Percentiles rank a stretch among this genome's conserved stretches.
Conservation (phyloP, 2,113 vertebrate genomes). For the Cariama cristata region DNA sequence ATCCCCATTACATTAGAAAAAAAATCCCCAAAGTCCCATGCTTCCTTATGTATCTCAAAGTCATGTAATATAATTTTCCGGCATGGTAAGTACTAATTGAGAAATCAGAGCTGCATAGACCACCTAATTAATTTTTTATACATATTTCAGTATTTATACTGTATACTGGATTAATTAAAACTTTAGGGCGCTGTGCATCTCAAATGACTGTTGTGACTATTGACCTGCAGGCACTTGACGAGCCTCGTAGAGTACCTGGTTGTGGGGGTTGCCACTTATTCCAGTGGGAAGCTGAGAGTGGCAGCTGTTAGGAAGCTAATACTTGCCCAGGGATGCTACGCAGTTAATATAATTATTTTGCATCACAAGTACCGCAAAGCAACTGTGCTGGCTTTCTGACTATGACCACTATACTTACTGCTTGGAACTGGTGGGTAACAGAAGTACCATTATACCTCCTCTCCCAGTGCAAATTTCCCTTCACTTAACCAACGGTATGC, state of each 20-base stretch:
- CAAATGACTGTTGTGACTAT: slow-evolving; percentile 69
- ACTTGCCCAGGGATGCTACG: not conserved
- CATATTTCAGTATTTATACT: slow-evolving; percentile 69
- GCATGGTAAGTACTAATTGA: slow-evolving; percentile 73
- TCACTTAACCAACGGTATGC: not conserved
- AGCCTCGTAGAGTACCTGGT: slow-evolving; percentile 37
- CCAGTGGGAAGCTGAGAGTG: slow-evolving; percentile 50
- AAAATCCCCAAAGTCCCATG: slow-evolving; percentile 49
- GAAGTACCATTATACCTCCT: not conserved
- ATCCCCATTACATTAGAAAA: slow-evolving; percentile 2
- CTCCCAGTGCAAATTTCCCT: not conserved
- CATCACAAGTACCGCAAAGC: not conserved
- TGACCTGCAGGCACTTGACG: slow-evolving; percentile 59
- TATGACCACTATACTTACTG: not conserved
- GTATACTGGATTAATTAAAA: slow-evolving; percentile 72
- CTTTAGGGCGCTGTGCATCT: slow-evolving; percentile 66
- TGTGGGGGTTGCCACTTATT: slow-evolving; percentile 45
- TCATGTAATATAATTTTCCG: slow-evolving; percentile 72
- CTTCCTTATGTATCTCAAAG: slow-evolving; percentile 68
- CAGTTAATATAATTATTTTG: slow-evolving; percentile 50
- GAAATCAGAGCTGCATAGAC: slow-evolving; percentile 73
- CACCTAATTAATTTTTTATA: slow-evolving; percentile 76
- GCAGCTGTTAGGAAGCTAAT: slow-evolving; percentile 60
- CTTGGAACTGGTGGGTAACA: not conserved
- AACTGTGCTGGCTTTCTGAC: not conserved